These are phyloP conservation scores for Genyomyrus donnyi DNA, from an alignment of 2,113 vertebrate species.

Conservation along the genomic window DNA sequence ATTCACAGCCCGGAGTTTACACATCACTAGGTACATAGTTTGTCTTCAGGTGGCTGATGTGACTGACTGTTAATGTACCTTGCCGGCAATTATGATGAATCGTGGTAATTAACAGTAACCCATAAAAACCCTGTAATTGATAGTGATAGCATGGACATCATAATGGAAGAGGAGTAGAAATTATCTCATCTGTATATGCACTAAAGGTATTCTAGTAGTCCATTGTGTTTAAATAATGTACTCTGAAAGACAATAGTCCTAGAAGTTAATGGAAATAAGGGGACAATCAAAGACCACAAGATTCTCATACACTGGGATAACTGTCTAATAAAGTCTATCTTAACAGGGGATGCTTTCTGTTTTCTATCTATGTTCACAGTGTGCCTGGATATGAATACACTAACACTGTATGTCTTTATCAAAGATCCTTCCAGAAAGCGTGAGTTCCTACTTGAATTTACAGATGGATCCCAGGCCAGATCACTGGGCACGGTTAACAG, in stretches of 20 bases:
- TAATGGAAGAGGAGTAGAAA: not conserved
- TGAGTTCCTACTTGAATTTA: not conserved
- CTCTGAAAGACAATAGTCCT: not conserved
- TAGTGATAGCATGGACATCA: not conserved
- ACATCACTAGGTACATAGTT: conserved; percentile 30
- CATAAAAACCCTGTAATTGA: conserved; percentile 44
- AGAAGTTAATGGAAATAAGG: not conserved
- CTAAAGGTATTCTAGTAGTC: not conserved
- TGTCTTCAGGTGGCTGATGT: conserved; percentile 19
- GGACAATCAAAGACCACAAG: not conserved
- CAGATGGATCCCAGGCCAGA: not conserved
- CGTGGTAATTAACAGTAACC: conserved; percentile 71
- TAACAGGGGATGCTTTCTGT: not conserved
- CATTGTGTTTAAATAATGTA: not conserved
- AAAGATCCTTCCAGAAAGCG: not conserved
- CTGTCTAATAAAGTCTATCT: not conserved
- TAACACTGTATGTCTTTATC: not conserved
- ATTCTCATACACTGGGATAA: not conserved
- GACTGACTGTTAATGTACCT: conserved; percentile 55
- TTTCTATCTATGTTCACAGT: not conserved
- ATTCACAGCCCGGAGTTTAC: conserved; percentile 55
- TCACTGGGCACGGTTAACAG: not conserved
- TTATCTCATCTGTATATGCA: not conserved
- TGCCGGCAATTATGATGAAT: conserved; percentile 72
- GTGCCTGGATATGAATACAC: not conserved